Base-by-base conservation (phyloP, 2,797 vertebrate genomes). In the Anguilla obscura region DNA sequence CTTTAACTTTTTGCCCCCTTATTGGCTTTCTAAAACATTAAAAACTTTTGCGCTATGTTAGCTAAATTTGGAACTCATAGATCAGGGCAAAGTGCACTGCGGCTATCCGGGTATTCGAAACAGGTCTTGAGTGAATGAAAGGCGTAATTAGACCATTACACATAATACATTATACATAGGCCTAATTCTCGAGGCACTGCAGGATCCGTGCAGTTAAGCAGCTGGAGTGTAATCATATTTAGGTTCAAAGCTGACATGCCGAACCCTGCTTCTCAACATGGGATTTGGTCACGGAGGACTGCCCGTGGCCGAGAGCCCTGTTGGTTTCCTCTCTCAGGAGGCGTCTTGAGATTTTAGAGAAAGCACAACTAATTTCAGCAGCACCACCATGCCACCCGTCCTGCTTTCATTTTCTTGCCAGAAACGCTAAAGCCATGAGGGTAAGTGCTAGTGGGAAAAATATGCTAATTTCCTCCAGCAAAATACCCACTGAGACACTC, bases 401-500 rank as follows among this genome's bases (percentile, higher is more conserved):
- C 45, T n/a, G 16, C 18, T 48, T 80, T 48, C 36, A 45, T 80
- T 80, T 48, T 48, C 40, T 80, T 24, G 21, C 79, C 79, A 50
- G 45, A 50, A 82, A 50, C 12, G 36, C 74, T 82, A 50, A 82
- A 30, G 83, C 83, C 83, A 56, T 0, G 83, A 48, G 54, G 27
- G 83, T 16, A 27, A 7, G 30, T 8, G 30, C 12, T 33, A 16
- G n/a, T 58, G 83, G 83, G 30, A 85, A 69, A 36, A 85, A 56
- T 58, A 56, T 85, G 52, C 83, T n/a, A 85, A 56, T 85, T 54
- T 58, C 10, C 12, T 50, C 7, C 18, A 7, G 12, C 16, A 33
- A 85, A 85, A 85, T 24, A 85, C 83, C 27, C 52, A 33, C n/a
- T 1, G 27, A 85, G 83, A 85, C 54, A 9, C 21, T n/a, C 74